Base-by-base conservation (phyloP, 2,113 vertebrate species). In the Pipa parva region DNA sequence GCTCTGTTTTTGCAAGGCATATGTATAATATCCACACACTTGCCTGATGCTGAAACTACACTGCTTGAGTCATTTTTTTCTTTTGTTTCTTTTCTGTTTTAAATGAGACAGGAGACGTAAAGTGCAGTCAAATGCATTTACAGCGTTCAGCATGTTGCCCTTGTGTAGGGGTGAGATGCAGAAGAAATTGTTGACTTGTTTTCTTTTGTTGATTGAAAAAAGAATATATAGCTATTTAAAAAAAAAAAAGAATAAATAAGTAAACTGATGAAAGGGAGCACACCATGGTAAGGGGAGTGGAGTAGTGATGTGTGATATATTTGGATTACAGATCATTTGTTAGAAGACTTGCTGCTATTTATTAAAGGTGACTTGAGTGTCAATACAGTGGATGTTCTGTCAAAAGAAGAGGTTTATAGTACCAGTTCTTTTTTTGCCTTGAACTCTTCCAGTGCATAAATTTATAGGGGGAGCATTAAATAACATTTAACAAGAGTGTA, bases 161-260 rank as follows among this genome's bases (percentile, higher is more conserved):
- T 56, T 56, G 27, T 26, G 29, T n/a, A 31, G 27, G 52, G 52
- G 12, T 17, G n/a, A 31, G 27, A 13, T 22, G 48, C 65, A 60
- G 20, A 42, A 11, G 46, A 12, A 54, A 29, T 28, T 45, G 36
- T 61, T 45, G 12, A 45, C 13, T 18, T 33, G 20, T 27, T 54
- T 59, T 46, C n/a, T 36, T 60, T 69, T 46, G 36, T 21, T 60
- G 46, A 10, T 18, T 52, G 29, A 52, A 28, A 52, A 46, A 65
- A 37, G 15, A 39, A 39, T 51, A 67, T 67, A 46, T 57, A 51
- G 36, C 18, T 37, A 51, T 60, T 24, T 69, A 61, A 49, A 66
- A 36, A 21, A 58, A 27, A 45, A 26, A 51, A 54, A 50, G 17
- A 61, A 70, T 45, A 60, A 59, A 50, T 17, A 68, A 42, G 42